Conservation (phyloP, 2,888 invertebrate genomes). For the Thecocarcelia acutangulata region DNA sequence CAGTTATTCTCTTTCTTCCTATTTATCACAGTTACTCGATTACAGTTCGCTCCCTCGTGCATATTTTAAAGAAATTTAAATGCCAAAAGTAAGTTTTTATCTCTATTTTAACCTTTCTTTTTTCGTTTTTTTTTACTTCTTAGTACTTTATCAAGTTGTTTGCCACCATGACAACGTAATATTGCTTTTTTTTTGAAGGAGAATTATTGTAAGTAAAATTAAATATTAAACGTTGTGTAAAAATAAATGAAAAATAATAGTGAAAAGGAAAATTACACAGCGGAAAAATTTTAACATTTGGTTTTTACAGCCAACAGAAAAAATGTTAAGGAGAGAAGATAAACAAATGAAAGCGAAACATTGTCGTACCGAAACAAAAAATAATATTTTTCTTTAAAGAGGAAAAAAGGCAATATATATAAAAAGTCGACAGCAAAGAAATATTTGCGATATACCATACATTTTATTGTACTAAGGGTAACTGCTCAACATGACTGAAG, state of each 20-base stretch:
- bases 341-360: too few relatives aligned
- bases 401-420: too few relatives aligned
- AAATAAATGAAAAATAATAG: not conserved
- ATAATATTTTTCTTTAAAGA: too few relatives aligned
- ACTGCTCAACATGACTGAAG: too few relatives aligned
- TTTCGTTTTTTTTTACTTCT: not conserved
- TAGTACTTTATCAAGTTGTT: slow-evolving; percentile 3
- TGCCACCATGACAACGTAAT: slow-evolving; percentile 34
- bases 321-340: too few relatives aligned
- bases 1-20: not conserved
- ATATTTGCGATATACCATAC: too few relatives aligned
- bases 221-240: slow-evolving; percentile 13
- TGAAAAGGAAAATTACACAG: too few relatives aligned
- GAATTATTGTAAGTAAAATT: slow-evolving; percentile 16
- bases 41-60: slow-evolving; percentile 26
- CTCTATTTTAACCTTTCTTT: slow-evolving; percentile 24
- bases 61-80: slow-evolving; percentile 50
- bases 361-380: too few relatives aligned
- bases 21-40: slow-evolving; percentile 1
- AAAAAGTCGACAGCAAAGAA: too few relatives aligned
- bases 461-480: too few relatives aligned
- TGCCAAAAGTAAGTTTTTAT: slow-evolving; percentile 58
- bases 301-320: too few relatives aligned
- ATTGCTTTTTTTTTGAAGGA: not conserved
- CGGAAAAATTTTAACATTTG: too few relatives aligned